Percentiles rank a stretch among this genome's conserved stretches.
phyloP scores from a whole-genome alignment of 2,888 invertebrate genomes.

The Ditula angustiorana region DNA sequence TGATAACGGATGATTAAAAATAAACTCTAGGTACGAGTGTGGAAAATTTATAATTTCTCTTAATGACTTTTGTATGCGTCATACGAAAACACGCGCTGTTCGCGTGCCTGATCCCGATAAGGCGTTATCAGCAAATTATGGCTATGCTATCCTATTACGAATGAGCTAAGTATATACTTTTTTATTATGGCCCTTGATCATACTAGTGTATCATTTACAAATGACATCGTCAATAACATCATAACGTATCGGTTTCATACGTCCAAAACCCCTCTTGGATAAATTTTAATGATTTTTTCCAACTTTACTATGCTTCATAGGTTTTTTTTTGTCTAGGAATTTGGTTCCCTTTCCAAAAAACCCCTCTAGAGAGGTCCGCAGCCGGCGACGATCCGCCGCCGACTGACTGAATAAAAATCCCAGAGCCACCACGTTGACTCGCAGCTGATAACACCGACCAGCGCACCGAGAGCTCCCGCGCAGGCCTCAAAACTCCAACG shows the following conservation, averaged over 20 bases:
- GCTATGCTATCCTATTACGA: background rate
- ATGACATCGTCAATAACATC: too few relatives aligned
- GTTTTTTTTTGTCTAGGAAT: background rate
- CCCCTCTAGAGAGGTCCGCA: constrained; percentile 57
- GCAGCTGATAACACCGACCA: constrained; percentile 64
- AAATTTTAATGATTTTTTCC: background rate
- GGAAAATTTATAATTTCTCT: constrained; percentile 38
- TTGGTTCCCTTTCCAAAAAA: constrained; percentile 41
- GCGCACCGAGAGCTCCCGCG: constrained; percentile 49
- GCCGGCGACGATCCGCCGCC: constrained; percentile 78
- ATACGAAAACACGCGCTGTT: constrained; percentile 11
- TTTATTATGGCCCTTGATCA: too few relatives aligned
- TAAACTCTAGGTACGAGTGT: constrained; percentile 43
- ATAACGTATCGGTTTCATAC: too few relatives aligned
- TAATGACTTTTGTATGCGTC: constrained; percentile 22
- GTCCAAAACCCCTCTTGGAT: too few relatives aligned
- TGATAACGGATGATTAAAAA: constrained; percentile 44
- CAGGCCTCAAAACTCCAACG: constrained; percentile 24
- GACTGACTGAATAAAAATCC: constrained; percentile 62
- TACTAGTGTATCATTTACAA: too few relatives aligned
- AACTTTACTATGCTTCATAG: background rate
- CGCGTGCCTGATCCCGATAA: constrained; percentile 9
- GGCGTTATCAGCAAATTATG: background rate
- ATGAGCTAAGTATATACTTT: too few relatives aligned
- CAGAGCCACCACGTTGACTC: constrained; percentile 71